Conservation (phyloP, 2,113 vertebrate species). For the Menura novaehollandiae region DNA sequence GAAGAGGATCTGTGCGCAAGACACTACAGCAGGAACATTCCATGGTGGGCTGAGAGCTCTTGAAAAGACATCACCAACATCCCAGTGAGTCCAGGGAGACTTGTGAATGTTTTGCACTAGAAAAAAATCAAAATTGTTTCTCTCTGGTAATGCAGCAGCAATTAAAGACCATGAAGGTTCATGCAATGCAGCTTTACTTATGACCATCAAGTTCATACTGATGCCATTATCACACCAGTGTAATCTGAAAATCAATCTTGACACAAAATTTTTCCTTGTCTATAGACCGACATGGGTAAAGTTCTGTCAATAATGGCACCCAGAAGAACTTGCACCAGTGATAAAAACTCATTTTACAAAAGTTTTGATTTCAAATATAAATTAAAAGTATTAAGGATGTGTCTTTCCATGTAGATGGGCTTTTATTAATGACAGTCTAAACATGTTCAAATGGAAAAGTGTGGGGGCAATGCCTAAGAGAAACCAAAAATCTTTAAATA, state of each 20-base stretch:
- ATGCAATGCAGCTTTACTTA: neutral
- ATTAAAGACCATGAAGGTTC: neutral
- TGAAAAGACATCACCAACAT: neutral
- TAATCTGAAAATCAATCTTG: neutral
- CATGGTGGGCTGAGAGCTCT: neutral
- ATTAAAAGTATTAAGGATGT: neutral
- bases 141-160: neutral
- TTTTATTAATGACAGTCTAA: neutral
- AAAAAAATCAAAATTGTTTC: neutral
- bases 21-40: neutral
- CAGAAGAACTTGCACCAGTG: neutral
- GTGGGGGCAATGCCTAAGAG: fast-evolving
- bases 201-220: neutral
- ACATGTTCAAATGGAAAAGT: neutral
- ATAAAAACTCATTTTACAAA: neutral
- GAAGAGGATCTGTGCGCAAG: neutral
- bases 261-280: neutral
- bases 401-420: neutral
- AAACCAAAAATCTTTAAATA: neutral
- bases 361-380: neutral
- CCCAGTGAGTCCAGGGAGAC: neutral
- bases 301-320: neutral
- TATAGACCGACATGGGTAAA: neutral
- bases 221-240: neutral
- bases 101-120: neutral